Base-by-base conservation (phyloP, 2,113 vertebrate genomes). In the Corydoras sp. region DNA sequence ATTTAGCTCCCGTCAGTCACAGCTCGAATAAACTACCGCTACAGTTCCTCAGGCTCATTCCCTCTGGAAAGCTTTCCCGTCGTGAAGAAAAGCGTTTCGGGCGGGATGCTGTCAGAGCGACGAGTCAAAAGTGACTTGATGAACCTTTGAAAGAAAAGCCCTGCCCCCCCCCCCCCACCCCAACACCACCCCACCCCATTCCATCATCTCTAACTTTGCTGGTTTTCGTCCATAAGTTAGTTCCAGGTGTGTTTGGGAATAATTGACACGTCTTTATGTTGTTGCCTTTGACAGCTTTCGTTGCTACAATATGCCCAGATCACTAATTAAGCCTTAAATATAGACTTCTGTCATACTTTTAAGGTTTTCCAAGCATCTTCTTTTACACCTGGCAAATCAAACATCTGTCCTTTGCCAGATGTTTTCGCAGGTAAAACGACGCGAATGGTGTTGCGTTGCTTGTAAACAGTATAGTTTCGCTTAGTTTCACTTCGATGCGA, bases 301-400 rank as follows among this genome's bases (percentile, higher is more conserved):
- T 54, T 31, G 31, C 32, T 49, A 8, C 68, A 71, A 62, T 69
- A 76, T 76, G 48, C 67, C 64, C 51, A 43, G 67, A 67, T 49
- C 50, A 35, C 63, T 62, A 71, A 71, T 71, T 71, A 71, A 76
- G 68, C 48, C 48, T 71, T 65, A 75, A 70, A 70, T 31, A 50
- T 61, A 43, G 31, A 43, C 48, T 69, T 12, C 29, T 31, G 54
- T 43, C 18, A 43, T 43, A 43, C 35, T 43, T 66, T 65, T 43
- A 66, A 71, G 62, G 54, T 65, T 53, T 69, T 55, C 18, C n/a
- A 30, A 70, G 50, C 59, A 31, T 63, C 48, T 71, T 71, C 61
- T 18, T 43, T 14, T 61, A 60, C 50, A 76, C 58, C 58, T 66
- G 74, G 32, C 63, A 56, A 48, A 49, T 54, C 32, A 9, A 73